Conservation (phyloP, 2,113 vertebrate genomes). For the Zosterops hypoxanthus region DNA sequence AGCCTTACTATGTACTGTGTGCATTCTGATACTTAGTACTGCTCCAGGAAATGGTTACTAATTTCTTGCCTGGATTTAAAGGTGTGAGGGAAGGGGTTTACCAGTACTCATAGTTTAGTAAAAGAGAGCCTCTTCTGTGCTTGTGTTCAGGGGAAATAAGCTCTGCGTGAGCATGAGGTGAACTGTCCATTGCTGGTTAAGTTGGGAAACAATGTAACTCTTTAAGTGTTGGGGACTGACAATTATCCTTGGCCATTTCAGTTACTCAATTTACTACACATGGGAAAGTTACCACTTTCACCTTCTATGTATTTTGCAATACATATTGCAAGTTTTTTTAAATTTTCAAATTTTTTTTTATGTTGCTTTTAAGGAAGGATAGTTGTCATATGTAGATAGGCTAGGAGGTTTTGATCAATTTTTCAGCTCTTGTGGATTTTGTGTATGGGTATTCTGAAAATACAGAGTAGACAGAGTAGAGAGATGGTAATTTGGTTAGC, state of each 20-base stretch:
- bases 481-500: neutral
- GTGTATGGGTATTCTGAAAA: neutral
- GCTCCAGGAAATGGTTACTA: neutral
- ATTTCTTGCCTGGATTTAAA: neutral
- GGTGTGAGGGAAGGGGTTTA: neutral
- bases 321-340: neutral
- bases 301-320: neutral
- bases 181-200: neutral
- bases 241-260: neutral
- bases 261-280: neutral
- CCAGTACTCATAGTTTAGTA: neutral
- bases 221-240: neutral
- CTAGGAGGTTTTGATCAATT: neutral
- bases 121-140: neutral
- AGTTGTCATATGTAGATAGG: neutral
- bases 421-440: neutral
- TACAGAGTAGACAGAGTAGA: neutral
- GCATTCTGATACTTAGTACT: neutral
- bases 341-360: rapidly evolving
- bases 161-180: neutral
- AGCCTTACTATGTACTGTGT: neutral
- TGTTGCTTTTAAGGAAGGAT: neutral
- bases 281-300: neutral
- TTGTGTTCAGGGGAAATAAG: neutral
- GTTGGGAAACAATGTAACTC: neutral